Base-by-base conservation (phyloP, 2,797 vertebrate species). In the Dendrocincla tyrannina region DNA sequence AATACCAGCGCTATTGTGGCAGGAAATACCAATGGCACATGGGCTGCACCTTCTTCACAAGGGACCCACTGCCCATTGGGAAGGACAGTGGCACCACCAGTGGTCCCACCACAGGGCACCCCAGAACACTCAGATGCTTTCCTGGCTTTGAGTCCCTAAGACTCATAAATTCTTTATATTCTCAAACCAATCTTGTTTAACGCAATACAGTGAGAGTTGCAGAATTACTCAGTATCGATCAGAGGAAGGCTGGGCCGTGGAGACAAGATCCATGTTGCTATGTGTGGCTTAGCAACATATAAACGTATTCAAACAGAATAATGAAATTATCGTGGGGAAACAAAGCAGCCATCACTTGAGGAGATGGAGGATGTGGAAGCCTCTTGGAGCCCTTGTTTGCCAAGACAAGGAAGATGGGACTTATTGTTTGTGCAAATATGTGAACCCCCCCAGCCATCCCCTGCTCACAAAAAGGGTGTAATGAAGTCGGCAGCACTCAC, bases 251-350 rank as follows among this genome's bases (percentile, higher is more conserved):
- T 88, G 88, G 95, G 93, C 94, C 60, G 2, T 68, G 72, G 91
- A 94, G 81, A 95, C 93, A 56, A 85, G 96, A 91, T 91, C 84
- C 92, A 96, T 87, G 97, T 97, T 97, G 97, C 97, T 97, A 97
- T 95, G 97, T 85, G 88, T 83, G 91, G 93, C 97, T 96, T 97
- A 97, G 97, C 97, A 97, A 97, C 97, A 96, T 96, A 93, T 76
- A 95, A 96, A 95, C 72, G 97, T 95, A 97, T 97, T 97, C 97
- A 97, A 86, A 95, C 37, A 68, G 92, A 92, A 97, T 97, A 97
- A 97, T 97, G 97, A 97, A 96, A 97, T 97, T 97, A 97, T 97
- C 81, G 25, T 52, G 70, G 81, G 91, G 96, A 96, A 97, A 97
- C 97, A 97, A 97, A 97, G 96, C 85, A 89, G 93, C 90, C 91